These are phyloP conservation scores for Crossocerus cetratus DNA, from an alignment of 2,888 invertebrate species.

Conservation along the genomic window DNA sequence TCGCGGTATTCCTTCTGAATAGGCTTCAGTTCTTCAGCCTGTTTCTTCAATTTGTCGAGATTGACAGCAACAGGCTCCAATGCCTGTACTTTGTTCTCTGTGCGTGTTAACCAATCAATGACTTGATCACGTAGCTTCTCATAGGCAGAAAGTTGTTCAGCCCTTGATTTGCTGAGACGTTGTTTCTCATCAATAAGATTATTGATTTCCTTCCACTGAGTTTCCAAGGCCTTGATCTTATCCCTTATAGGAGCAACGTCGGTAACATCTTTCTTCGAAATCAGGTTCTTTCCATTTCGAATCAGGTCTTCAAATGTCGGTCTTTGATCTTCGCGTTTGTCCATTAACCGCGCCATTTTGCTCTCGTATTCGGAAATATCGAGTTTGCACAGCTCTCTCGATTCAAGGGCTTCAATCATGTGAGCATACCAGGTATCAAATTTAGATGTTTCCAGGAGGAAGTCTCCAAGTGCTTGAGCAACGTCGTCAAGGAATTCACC, in stretches of 20 bases:
- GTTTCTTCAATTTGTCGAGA: conserved; percentile 88
- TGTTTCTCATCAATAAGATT: conserved; percentile 90
- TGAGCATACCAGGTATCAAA: conserved; percentile 86
- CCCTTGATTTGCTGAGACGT: conserved; percentile 88
- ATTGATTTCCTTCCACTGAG: conserved; percentile 93
- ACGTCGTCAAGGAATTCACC: conserved; percentile 91
- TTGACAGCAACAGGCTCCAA: conserved; percentile 93
- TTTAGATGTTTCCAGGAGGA: conserved; percentile 74
- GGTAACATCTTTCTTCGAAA: conserved; percentile 91
- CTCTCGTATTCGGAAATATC: conserved; percentile 82
- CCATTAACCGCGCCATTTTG: conserved; percentile 80
- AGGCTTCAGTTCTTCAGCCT: conserved; percentile 90
- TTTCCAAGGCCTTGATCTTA: conserved; percentile 90
- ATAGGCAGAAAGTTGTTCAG: conserved; percentile 91
- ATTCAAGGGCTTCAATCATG: conserved; percentile 86
- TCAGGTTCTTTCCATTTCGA: conserved; percentile 87
- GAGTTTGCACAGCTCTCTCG: conserved; percentile 84
- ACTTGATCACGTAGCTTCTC: conserved; percentile 90
- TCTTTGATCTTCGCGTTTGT: conserved; percentile 79
- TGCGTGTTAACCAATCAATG: conserved; percentile 89
- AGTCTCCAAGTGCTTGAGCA: conserved; percentile 79
- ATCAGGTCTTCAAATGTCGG: conserved; percentile 86
- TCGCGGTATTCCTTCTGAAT: conserved; percentile 93
- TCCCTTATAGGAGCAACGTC: conserved; percentile 91
- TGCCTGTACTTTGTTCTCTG: conserved; percentile 86